Base-by-base conservation (phyloP, 2,888 invertebrate genomes). In the Lycophotia porphyrea region DNA sequence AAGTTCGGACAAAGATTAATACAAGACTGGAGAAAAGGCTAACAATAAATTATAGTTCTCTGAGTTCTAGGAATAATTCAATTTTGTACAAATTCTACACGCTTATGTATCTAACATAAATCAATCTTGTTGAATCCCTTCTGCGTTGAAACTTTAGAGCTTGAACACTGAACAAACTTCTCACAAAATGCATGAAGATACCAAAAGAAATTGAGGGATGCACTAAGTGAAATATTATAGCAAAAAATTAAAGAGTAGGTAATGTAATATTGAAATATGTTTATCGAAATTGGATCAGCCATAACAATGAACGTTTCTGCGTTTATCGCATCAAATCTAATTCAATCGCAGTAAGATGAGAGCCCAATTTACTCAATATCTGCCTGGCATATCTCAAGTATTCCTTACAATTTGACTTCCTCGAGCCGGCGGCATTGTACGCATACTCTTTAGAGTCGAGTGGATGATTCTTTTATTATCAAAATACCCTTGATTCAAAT, bases 391-490 rank as follows among this genome's bases (percentile, higher is more conserved):
- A 85, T 87, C 85, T 88, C 74, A 74, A 88, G 87, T 87, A 87
- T 88, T 89, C 87, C 87, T 86, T 83, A 86, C 87, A 87, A 90
- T 90, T 90, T 88, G 81, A 90, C 88, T 89, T 89, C 81, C 80
- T 73, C 82, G 55, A 82, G 84, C 74, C 84, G 82, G 85, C 78
- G 73, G 82, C 76, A 88, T 89, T 90, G 87, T 89, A 87, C 88
- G 90, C 88, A 89, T 90, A 91, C 91, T 90, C 89, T 89, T 90
- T 88, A 87, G 84, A 87, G 84, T 84, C 87, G 86, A 92, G 90
- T 91, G 91, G 91, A 91, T 93, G 91, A 92, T 92, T 93, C 92
- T 91, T 93, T 93, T 93, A 93, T 93, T 91, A 93, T 93, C 91
- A 93, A 93, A 93, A 94, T 92, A 92, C 91, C 90, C 91, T 91